These are phyloP conservation scores for Cyclina sinensis DNA, from an alignment of 1,140 invertebrate species.

Conservation along the genomic window DNA sequence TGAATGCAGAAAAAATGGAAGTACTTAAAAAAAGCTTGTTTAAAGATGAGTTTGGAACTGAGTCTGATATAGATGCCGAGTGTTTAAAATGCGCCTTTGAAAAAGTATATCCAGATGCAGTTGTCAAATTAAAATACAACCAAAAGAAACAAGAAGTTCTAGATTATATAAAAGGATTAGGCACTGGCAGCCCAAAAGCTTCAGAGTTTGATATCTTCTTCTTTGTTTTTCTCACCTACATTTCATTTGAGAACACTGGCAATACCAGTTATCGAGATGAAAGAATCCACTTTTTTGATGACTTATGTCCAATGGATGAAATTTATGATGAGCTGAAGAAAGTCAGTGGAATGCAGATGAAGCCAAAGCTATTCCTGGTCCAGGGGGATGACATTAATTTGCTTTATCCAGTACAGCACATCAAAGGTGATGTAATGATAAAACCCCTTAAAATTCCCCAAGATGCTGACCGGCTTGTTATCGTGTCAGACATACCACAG, in stretches of 20 bases:
- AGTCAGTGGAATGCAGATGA: background rate
- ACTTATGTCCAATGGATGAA: background rate
- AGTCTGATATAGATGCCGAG: background rate
- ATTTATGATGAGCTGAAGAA: constrained; percentile 12
- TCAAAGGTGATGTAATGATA: background rate
- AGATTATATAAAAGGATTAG: background rate
- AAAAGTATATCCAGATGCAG: background rate
- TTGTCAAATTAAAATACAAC: background rate
- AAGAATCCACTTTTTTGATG: background rate
- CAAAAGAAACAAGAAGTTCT: background rate
- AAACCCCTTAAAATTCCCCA: background rate
- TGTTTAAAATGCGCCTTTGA: background rate
- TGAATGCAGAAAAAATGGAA: background rate
- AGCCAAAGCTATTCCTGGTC: background rate
- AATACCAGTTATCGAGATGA: background rate
- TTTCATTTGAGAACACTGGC: background rate
- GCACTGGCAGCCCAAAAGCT: background rate
- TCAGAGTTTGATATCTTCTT: background rate
- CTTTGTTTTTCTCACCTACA: background rate
- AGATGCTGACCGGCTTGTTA: constrained; percentile 2
- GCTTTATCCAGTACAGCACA: background rate
- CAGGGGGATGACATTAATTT: background rate
- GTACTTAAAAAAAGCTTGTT: background rate
- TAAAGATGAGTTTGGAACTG: background rate
- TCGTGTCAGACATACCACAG: constrained; percentile 3